Conservation (phyloP, 2,113 vertebrate genomes). For the Siphamia tubifer region DNA sequence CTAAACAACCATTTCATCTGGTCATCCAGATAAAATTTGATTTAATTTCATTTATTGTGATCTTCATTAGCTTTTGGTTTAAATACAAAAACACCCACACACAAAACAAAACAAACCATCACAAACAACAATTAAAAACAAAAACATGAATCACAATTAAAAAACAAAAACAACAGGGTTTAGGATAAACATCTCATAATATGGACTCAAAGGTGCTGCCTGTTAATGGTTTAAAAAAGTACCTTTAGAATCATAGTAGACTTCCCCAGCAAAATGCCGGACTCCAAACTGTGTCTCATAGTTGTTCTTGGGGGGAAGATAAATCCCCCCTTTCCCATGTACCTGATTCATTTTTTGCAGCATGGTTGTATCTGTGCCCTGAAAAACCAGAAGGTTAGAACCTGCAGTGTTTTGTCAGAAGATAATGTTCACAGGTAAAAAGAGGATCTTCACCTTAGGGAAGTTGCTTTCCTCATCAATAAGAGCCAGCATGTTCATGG, state of each 20-base stretch:
- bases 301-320: slow-evolving; percentile 86
- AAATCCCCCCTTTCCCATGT: slow-evolving; percentile 84
- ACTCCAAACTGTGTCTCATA: slow-evolving; percentile 90
- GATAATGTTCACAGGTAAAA: background rate
- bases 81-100: too few relatives aligned
- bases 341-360: slow-evolving; percentile 86
- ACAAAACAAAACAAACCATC: too few relatives aligned
- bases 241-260: slow-evolving; percentile 92
- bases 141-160: too few relatives aligned
- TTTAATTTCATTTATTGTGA: too few relatives aligned
- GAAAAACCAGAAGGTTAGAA: slow-evolving; percentile 13
- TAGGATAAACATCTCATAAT: too few relatives aligned
- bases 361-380: slow-evolving; percentile 94
- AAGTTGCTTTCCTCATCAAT: slow-evolving; percentile 97
- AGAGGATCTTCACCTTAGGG: slow-evolving; percentile 82
- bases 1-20: too few relatives aligned
- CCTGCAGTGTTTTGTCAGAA: background rate
- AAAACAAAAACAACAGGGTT: too few relatives aligned
- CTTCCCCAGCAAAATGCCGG: slow-evolving; percentile 90
- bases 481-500: slow-evolving; percentile 91
- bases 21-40: too few relatives aligned
- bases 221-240: background rate
- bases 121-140: too few relatives aligned
- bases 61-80: too few relatives aligned
- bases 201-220: background rate